A percentile compares a stretch with the other conserved stretches of the same genome.
phyloP scores from a whole-genome alignment of 2,113 vertebrate species.

The Melospiza georgiana region DNA sequence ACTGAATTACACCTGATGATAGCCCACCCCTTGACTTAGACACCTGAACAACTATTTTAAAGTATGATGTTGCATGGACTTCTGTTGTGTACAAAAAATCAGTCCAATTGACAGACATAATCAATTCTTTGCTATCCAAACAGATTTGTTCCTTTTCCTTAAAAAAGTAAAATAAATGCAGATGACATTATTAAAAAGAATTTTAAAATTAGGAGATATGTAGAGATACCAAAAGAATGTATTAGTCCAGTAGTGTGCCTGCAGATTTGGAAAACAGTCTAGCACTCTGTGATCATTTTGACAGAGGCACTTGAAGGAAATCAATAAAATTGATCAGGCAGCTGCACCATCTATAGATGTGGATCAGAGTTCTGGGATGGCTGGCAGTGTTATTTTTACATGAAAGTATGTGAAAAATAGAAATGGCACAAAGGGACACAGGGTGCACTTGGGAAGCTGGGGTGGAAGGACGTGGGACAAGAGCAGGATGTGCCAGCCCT shows the following conservation, averaged over 20 bases:
- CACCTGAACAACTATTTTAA: not conserved
- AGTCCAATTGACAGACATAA: not conserved
- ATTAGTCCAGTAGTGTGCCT: not conserved
- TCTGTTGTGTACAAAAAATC: not conserved
- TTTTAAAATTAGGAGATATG: not conserved
- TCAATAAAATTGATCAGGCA: conserved; percentile 66
- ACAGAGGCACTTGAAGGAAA: conserved; percentile 68
- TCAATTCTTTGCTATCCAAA: not conserved
- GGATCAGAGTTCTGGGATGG: not conserved
- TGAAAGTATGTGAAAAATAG: not conserved
- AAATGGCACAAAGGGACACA: not conserved
- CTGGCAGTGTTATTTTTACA: conserved; percentile 19
- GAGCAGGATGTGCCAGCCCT: not conserved
- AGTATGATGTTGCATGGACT: not conserved
- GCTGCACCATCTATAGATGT: not conserved
- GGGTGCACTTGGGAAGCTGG: not conserved
- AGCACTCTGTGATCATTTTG: conserved; percentile 59
- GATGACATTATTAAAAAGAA: not conserved
- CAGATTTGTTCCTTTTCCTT: not conserved
- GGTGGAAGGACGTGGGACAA: not conserved
- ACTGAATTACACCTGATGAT: not conserved
- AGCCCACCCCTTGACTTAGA: not conserved
- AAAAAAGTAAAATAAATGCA: not conserved
- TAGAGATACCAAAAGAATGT: not conserved
- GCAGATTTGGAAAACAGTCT: conserved; percentile 11